Evolutionary conservation across 1,140 invertebrate genomes (phyloP).

Genomic region (Euwallacea similis): DNA sequence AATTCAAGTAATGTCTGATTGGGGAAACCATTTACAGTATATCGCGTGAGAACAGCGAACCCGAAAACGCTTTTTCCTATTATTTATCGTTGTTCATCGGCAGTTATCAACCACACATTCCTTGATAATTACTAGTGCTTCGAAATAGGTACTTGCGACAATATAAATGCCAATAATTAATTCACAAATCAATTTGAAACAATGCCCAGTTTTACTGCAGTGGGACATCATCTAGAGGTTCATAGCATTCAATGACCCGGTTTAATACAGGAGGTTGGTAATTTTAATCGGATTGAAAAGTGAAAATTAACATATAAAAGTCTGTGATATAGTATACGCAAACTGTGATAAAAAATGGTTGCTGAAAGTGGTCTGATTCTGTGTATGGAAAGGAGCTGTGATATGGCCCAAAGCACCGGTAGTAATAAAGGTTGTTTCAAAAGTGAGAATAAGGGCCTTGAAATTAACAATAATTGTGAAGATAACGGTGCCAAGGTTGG

Average conservation of each 20-base stretch:
- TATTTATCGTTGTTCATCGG: too few species aligned
- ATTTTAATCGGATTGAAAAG: neutral
- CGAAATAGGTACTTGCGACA: too few species aligned
- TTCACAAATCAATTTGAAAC: neutral
- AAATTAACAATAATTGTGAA: constrained; percentile 18
- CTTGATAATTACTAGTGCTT: too few species aligned
- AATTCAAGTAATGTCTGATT: constrained; percentile 21
- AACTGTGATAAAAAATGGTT: constrained; percentile 33
- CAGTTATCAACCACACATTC: too few species aligned
- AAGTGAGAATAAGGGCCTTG: neutral
- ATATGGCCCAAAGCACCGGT: neutral
- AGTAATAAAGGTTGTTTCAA: constrained; percentile 1
- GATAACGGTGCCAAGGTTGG: constrained; percentile 3
- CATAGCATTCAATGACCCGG: constrained; percentile 21
- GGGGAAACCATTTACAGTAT: constrained; percentile 2
- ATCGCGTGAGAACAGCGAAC: neutral
- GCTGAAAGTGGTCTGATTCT: constrained; percentile 35
- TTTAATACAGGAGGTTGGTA: neutral
- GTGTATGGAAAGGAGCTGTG: constrained; percentile 21
- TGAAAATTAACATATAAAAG: constrained; percentile 1
- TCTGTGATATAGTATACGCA: constrained; percentile 18
- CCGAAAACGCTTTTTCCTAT: neutral
- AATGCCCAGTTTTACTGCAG: constrained; percentile 8
- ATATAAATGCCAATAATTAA: too few species aligned
- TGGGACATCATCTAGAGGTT: constrained; percentile 4